A percentile compares a stretch with the other conserved stretches of the same genome.
Conservation (phyloP, 2,888 invertebrate species). For the Dione vanillae region DNA sequence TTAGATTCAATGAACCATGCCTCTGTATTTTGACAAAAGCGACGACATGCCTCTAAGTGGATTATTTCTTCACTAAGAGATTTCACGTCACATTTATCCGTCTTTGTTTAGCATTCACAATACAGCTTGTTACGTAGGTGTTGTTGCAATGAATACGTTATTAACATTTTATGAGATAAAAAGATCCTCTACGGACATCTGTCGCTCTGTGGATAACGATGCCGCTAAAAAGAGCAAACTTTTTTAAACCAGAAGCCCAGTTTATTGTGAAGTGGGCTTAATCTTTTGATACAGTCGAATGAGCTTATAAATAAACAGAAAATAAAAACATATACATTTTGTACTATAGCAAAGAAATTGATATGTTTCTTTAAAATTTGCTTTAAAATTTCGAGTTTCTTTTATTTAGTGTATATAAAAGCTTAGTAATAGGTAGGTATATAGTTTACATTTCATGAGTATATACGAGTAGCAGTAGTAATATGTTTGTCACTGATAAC, state of each 20-base stretch:
- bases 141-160: slow-evolving; percentile 71
- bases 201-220: slow-evolving; percentile 65
- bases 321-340: not conserved
- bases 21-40: slow-evolving; percentile 73
- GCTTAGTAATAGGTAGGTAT: too few species aligned
- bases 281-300: slow-evolving; percentile 17
- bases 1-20: slow-evolving; percentile 78
- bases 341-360: not conserved
- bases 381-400: not conserved
- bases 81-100: slow-evolving; percentile 80
- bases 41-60: slow-evolving; percentile 81
- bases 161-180: slow-evolving; percentile 68
- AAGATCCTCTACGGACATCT: slow-evolving; percentile 71
- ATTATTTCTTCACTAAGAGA: slow-evolving; percentile 72
- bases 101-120: slow-evolving; percentile 70
- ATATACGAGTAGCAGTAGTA: too few species aligned
- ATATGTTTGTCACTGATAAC: too few species aligned
- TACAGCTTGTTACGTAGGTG: slow-evolving; percentile 77
- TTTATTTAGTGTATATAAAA: not conserved
- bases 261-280: slow-evolving; percentile 26
- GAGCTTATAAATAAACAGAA: not conserved
- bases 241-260: slow-evolving; percentile 26
- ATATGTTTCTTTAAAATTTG: not conserved
- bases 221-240: slow-evolving; percentile 65
- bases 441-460: too few species aligned